A percentile compares a stretch with the other conserved stretches of the same genome.
Evolutionary conservation across 2,113 vertebrate genomes (phyloP).

Genomic region (Apteryx mantelli): DNA sequence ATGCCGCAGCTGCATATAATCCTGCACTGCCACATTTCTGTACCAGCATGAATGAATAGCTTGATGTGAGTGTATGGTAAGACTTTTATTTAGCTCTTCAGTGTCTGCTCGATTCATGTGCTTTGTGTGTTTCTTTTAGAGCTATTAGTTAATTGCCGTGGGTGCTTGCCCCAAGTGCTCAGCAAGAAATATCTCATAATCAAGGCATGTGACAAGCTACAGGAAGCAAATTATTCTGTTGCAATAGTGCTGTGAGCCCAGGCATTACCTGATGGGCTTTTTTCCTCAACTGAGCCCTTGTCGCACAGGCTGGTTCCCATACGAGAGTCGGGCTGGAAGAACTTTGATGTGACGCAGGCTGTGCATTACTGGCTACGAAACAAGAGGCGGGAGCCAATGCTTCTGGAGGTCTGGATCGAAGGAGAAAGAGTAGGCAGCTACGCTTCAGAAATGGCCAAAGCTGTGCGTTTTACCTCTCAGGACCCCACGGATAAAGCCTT

Average conservation of each 20-base stretch:
- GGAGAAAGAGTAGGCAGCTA: slow-evolving; percentile 87
- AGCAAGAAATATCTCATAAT: background rate
- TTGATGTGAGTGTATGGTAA: background rate
- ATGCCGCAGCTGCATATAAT: background rate
- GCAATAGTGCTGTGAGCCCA: accelerated
- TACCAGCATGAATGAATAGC: background rate
- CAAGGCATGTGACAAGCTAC: background rate
- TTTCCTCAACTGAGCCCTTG: background rate
- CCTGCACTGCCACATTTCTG: background rate
- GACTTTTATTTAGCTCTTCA: background rate
- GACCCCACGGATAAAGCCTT: slow-evolving; percentile 78
- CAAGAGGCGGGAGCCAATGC: slow-evolving; percentile 81
- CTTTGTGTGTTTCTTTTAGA: background rate
- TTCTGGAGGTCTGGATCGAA: slow-evolving; percentile 93
- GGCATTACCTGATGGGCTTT: background rate
- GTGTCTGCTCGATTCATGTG: background rate
- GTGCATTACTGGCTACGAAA: slow-evolving; percentile 91
- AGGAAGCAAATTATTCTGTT: background rate
- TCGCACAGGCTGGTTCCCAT: slow-evolving; percentile 86
- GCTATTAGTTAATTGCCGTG: background rate
- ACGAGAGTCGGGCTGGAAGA: slow-evolving; percentile 91
- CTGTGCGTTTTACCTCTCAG: slow-evolving; percentile 88
- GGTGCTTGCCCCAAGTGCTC: background rate
- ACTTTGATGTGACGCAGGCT: slow-evolving; percentile 95
- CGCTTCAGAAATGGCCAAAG: slow-evolving; percentile 85